A percentile compares a stretch with the other conserved stretches of the same genome.
Conservation (phyloP, 2,888 invertebrate species). For the Drosophila subsilvestris region DNA sequence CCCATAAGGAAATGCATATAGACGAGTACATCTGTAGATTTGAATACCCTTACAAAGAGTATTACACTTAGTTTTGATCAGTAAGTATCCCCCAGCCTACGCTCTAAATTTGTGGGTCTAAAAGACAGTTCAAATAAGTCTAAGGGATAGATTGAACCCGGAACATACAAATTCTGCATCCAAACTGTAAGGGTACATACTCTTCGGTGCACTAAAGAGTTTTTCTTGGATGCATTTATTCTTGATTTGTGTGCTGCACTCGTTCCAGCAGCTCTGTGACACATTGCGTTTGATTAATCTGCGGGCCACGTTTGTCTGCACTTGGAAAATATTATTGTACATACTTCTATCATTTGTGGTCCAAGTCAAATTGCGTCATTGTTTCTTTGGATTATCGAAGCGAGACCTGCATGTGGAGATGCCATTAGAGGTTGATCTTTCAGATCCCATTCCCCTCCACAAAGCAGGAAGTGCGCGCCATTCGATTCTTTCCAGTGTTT, state of each 20-base stretch:
- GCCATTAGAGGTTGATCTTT: conserved; percentile 30
- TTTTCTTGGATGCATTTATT: neutral
- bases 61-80: too few relatives aligned
- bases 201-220: neutral
- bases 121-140: too few relatives aligned
- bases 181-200: neutral
- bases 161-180: too few relatives aligned
- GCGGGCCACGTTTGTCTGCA: neutral
- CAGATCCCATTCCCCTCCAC: conserved; percentile 1
- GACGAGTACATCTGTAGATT: neutral
- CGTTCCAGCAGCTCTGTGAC: conserved; percentile 6
- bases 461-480: conserved; percentile 52
- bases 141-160: too few relatives aligned
- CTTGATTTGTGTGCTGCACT: neutral
- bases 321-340: conserved; percentile 13
- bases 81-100: too few relatives aligned
- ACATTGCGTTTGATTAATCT: conserved; percentile 58
- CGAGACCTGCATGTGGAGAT: conserved; percentile 36
- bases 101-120: too few relatives aligned
- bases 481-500: conserved; percentile 42
- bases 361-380: neutral
- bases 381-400: neutral
- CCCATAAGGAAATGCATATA: conserved; percentile 62
- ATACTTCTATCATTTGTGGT: conserved; percentile 3
- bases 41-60: neutral